Conservation (phyloP, 1,140 invertebrate species). For the Macrotrachela quadricornifera region DNA sequence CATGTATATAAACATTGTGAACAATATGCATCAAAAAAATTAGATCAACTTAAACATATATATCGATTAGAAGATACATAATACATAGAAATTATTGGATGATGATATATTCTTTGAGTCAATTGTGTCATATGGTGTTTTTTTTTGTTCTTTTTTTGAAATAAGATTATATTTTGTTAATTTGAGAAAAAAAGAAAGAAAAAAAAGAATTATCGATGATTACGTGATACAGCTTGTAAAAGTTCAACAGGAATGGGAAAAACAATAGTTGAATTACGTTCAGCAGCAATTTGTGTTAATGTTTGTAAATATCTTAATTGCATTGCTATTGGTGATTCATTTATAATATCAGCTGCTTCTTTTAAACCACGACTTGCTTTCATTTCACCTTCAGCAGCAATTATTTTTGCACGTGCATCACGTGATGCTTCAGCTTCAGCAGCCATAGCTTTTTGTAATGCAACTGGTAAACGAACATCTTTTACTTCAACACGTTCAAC, state of each 20-base stretch:
- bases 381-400: slow-evolving; percentile 9
- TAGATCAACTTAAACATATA: too few relatives aligned
- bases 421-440: slow-evolving; percentile 22
- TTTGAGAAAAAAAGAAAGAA: too few relatives aligned
- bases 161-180: too few relatives aligned
- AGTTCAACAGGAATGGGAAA: slow-evolving; percentile 54
- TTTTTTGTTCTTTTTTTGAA: too few relatives aligned
- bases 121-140: too few relatives aligned
- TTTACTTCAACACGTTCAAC: slow-evolving; percentile 8
- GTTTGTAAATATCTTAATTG: slow-evolving; percentile 59
- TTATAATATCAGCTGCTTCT: slow-evolving; percentile 2
- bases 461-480: slow-evolving; percentile 15
- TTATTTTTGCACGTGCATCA: slow-evolving; percentile 20
- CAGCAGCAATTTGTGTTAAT: slow-evolving; percentile 74
- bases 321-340: slow-evolving; percentile 46
- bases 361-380: slow-evolving; percentile 4
- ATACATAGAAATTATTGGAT: too few relatives aligned
- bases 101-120: too few relatives aligned
- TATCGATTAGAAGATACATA: too few relatives aligned
- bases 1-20: too few relatives aligned
- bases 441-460: slow-evolving; percentile 21
- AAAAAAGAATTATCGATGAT: too few relatives aligned
- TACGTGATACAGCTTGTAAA: too few relatives aligned
- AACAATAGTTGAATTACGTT: slow-evolving; percentile 92
- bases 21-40: too few relatives aligned